These are phyloP conservation scores for human (Homo sapiens) DNA, from an alignment of 2,113 vertebrate genomes.

Conservation along the genomic window GRCh38 chr2:52906001-52906500, in stretches of 20 bases:
- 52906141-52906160: not conserved
- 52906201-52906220: not conserved
- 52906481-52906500: not conserved
- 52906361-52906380: not conserved
- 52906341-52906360: not conserved
- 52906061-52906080: constrained; percentile 61
- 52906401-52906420: not conserved
- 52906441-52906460: not conserved
- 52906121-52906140: not conserved
- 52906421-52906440: not conserved
- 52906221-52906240: not conserved
- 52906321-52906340: too few species aligned
- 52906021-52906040: not conserved
- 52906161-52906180: not conserved
- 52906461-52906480: not conserved
- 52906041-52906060: constrained; percentile 34
- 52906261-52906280: too few species aligned
- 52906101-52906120: not conserved
- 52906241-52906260: not conserved
- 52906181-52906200: not conserved
- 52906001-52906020: not conserved
- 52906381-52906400: not conserved
- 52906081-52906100: constrained; percentile 34
- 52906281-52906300: not conserved
- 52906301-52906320: too few species aligned